Evolutionary conservation across 2,888 invertebrate species (phyloP).

Genomic region (Nomada ferruginata): DNA sequence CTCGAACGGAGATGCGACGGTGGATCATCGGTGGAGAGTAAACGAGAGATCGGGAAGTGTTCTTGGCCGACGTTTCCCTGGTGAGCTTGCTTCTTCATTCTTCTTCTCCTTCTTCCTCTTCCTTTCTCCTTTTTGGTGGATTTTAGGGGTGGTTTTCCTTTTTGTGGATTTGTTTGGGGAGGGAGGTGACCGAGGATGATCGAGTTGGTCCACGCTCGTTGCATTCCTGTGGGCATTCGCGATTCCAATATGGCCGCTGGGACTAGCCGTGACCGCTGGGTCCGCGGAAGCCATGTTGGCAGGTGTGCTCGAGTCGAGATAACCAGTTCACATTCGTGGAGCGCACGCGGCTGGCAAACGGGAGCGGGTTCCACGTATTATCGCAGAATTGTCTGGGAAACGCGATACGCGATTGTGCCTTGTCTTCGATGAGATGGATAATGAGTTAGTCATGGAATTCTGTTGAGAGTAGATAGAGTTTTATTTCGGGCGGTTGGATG

Average conservation of each 20-base stretch:
- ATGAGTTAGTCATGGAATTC: background rate
- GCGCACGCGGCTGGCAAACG: slow-evolving; percentile 63
- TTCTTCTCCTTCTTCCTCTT: too few relatives aligned
- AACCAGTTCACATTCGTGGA: slow-evolving; percentile 72
- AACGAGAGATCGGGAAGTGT: slow-evolving; percentile 54
- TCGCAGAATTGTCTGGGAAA: slow-evolving; percentile 20
- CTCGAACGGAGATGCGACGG: slow-evolving; percentile 62
- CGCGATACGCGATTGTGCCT: slow-evolving; percentile 9
- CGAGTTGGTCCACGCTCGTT: slow-evolving; percentile 34
- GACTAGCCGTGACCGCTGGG: slow-evolving; percentile 82
- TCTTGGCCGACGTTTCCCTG: slow-evolving; percentile 84
- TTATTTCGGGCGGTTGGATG: background rate
- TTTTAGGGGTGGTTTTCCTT: background rate
- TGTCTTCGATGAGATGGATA: too few relatives aligned
- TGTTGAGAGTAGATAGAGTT: background rate
- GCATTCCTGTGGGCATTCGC: slow-evolving; percentile 75
- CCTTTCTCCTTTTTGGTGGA: too few relatives aligned
- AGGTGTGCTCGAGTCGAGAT: slow-evolving; percentile 80
- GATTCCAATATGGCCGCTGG: slow-evolving; percentile 83
- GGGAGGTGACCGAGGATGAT: background rate
- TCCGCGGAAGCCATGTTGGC: slow-evolving; percentile 84
- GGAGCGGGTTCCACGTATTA: slow-evolving; percentile 49
- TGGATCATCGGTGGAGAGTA: slow-evolving; percentile 49
- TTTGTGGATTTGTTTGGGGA: background rate
- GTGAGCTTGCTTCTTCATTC: slow-evolving; percentile 77